Percentiles rank a stretch among this genome's conserved stretches.
phyloP scores from a whole-genome alignment of 2,113 vertebrate species.

The Kobus ellipsiprymnus region DNA sequence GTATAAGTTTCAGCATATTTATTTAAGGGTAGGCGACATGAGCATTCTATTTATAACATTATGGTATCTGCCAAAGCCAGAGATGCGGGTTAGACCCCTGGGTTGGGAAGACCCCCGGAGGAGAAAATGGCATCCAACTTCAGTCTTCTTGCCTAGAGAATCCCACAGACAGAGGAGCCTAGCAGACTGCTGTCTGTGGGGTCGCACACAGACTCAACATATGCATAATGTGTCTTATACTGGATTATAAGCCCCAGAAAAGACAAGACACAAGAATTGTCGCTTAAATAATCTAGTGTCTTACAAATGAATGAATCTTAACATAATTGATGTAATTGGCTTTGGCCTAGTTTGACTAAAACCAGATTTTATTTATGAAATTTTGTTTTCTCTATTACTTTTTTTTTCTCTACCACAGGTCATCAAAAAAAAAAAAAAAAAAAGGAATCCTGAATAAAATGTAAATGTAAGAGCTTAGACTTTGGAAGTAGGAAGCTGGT shows the following conservation, averaged over 20 bases:
- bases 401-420: neutral
- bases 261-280: neutral
- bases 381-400: neutral
- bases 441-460: neutral
- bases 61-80: neutral
- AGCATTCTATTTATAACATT: neutral
- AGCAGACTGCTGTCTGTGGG: neutral
- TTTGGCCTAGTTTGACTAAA: neutral
- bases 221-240: neutral
- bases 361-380: neutral
- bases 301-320: neutral
- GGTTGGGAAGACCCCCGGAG: neutral
- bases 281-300: neutral
- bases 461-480: neutral
- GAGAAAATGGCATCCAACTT: neutral
- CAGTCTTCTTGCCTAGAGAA: neutral
- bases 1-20: neutral
- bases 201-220: rapidly evolving
- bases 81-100: neutral
- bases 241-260: neutral
- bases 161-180: neutral
- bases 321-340: neutral
- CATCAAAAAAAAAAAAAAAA: neutral
- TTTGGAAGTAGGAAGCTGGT: neutral
- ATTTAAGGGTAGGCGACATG: neutral